Percentiles rank a stretch among this genome's conserved stretches.
Evolutionary conservation across 2,113 vertebrate genomes (phyloP).

Genomic region (Balaeniceps rex): DNA sequence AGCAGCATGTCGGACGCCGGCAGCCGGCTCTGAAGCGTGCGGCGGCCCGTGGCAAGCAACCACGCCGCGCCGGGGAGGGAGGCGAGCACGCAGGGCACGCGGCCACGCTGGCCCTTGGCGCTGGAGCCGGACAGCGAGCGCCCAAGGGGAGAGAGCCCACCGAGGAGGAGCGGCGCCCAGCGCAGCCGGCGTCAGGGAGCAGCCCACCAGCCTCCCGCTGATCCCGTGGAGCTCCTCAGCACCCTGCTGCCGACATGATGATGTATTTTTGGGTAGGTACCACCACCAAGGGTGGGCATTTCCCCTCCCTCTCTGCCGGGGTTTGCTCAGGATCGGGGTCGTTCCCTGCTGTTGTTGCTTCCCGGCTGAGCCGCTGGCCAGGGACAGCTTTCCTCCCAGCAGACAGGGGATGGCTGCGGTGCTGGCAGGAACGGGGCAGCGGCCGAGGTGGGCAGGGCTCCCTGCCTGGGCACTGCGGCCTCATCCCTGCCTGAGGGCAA

Average conservation of each 20-base stretch:
- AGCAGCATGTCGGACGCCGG: background rate
- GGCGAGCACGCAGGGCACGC: background rate
- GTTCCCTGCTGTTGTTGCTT: background rate
- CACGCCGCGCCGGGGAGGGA: background rate
- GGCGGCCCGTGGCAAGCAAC: background rate
- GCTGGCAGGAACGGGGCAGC: background rate
- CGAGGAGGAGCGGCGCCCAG: background rate
- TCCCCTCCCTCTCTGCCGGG: background rate
- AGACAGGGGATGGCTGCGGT: background rate
- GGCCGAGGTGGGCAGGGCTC: background rate
- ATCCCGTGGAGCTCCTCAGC: background rate
- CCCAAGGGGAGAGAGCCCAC: background rate
- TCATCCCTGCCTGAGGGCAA: background rate
- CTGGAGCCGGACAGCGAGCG: background rate
- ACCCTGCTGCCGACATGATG: background rate
- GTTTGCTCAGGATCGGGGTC: background rate
- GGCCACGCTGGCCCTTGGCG: background rate
- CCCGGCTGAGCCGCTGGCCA: background rate
- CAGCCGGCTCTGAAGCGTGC: background rate
- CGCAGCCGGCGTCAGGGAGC: background rate
- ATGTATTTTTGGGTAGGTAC: constrained; percentile 65
- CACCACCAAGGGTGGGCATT: background rate
- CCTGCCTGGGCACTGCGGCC: background rate
- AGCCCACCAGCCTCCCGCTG: background rate
- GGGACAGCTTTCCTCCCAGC: background rate